Evolutionary conservation across 2,888 invertebrate genomes (phyloP).

Genomic region (Neoascia interrupta): DNA sequence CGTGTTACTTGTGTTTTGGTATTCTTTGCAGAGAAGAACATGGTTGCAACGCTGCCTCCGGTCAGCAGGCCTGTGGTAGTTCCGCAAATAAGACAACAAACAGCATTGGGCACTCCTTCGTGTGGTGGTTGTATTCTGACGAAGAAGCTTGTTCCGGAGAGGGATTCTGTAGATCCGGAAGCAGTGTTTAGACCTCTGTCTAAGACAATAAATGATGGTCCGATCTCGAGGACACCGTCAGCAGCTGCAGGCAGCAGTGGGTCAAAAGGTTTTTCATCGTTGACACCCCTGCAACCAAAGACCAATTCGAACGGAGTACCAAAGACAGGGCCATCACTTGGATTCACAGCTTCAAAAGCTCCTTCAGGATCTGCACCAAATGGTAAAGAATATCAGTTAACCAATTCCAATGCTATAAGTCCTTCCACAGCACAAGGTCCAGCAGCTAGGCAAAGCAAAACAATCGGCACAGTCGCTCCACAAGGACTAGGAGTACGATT

Average conservation of each 20-base stretch:
- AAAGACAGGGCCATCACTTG: background rate
- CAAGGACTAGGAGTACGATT: too few species aligned
- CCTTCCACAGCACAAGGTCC: too few species aligned
- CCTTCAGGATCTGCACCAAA: background rate
- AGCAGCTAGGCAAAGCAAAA: too few species aligned
- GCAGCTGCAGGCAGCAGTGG: background rate
- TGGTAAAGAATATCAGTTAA: background rate
- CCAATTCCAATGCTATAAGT: too few species aligned
- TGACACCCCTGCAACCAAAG: background rate
- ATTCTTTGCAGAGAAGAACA: constrained; percentile 46
- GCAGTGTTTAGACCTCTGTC: constrained; percentile 29
- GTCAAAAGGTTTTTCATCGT: background rate
- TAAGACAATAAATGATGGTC: background rate
- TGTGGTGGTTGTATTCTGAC: constrained; percentile 55
- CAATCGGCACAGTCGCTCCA: too few species aligned
- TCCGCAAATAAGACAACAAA: constrained; percentile 3
- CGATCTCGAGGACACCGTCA: background rate
- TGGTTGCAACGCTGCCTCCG: constrained; percentile 24
- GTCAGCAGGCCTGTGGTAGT: constrained; percentile 23
- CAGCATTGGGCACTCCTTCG: constrained; percentile 16
- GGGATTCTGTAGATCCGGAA: constrained; percentile 37
- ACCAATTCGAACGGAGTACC: background rate
- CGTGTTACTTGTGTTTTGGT: constrained; percentile 10
- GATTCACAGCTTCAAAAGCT: background rate
- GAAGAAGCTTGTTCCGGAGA: constrained; percentile 25